Evolutionary conservation across 2,797 vertebrate species (phyloP), one percentile per base, ranked within the genome.

Genomic region (Echiichthys vipera): DNA sequence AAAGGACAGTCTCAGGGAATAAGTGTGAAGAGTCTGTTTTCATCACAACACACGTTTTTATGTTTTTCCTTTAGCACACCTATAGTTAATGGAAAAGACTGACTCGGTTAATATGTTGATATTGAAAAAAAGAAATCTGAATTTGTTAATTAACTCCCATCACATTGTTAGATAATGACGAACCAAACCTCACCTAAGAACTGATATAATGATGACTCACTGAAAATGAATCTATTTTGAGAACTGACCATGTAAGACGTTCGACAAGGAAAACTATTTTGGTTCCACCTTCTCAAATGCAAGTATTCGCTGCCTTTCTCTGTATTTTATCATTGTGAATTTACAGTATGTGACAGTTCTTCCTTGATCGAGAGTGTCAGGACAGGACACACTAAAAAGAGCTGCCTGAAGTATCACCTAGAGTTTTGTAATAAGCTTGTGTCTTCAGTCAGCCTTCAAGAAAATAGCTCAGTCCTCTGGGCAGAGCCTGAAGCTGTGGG

Each of bases 371-470:
- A 13, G 8, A 18, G 27, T 40, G 20, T 58, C 25, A 34, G n/a
- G 50, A 12, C 18, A 32, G 7, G n/a, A 17, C 27, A 12, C 49
- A 36, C 11, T 57, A 37, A 55, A 72, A 30, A 55, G 59, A 36
- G 30, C 43, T 18, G 14, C 15, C 14, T 14, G 57, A 14, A 71
- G 39, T 40, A 4, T 65, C 36, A 24, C 40, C 69, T 5, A 5
- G 17, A 55, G 61, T 30, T 61, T 18, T 51, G 27, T 22, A 14
- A 15, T 27, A 4, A 71, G 61, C 73, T 39, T 18, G 30, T 9
- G 9, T 69, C 56, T 32, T 39, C 24, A 64, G 32, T 64, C 61
- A n/a, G 22, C 32, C 29, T 66, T 49, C 39, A 50, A 34, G 45
- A 74, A 29, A 30, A 61, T 29, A 56, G 37, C 29, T 59, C 61